Conservation (phyloP, 1,140 invertebrate species). For the Zaprionus vittiger region DNA sequence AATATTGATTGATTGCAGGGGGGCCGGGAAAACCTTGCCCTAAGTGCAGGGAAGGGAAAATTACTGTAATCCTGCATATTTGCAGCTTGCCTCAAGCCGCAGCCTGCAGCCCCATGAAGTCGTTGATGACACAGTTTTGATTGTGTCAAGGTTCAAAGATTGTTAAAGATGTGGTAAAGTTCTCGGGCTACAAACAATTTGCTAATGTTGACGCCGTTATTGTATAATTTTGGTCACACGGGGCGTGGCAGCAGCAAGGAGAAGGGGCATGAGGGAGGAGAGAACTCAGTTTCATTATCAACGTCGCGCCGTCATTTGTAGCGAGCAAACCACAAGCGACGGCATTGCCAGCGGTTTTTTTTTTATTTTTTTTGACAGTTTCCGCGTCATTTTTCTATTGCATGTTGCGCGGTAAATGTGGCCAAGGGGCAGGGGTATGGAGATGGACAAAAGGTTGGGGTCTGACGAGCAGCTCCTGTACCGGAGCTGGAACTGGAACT, state of each 20-base stretch:
- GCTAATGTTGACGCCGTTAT: slow-evolving; percentile 82
- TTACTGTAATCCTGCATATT: not conserved
- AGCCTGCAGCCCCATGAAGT: not conserved
- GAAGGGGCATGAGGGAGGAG: not conserved
- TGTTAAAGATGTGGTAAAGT: slow-evolving; percentile 59
- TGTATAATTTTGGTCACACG: slow-evolving; percentile 68
- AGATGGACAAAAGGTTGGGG: not conserved
- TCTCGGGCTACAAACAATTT: slow-evolving; percentile 59
- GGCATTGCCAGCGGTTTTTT: slow-evolving; percentile 40
- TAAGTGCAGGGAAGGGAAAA: too few relatives aligned
- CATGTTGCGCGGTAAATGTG: slow-evolving; percentile 18
- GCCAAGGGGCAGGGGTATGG: not conserved
- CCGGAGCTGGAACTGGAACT: not conserved
- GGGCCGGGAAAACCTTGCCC: too few relatives aligned
- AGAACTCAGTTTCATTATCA: slow-evolving; percentile 49
- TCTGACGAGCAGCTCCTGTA: too few relatives aligned
- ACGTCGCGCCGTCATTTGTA: slow-evolving; percentile 70
- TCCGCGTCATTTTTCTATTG: slow-evolving; percentile 79
- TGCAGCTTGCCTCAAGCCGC: not conserved
- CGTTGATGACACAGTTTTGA: not conserved
- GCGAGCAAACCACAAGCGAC: slow-evolving; percentile 69
- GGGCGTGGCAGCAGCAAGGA: slow-evolving; percentile 39
- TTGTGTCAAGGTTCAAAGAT: slow-evolving; percentile 27
- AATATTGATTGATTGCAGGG: too few relatives aligned
- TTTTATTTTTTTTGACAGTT: slow-evolving; percentile 76